Evolutionary conservation across 2,888 invertebrate genomes (phyloP).

Genomic region (Yponomeuta sedellus): DNA sequence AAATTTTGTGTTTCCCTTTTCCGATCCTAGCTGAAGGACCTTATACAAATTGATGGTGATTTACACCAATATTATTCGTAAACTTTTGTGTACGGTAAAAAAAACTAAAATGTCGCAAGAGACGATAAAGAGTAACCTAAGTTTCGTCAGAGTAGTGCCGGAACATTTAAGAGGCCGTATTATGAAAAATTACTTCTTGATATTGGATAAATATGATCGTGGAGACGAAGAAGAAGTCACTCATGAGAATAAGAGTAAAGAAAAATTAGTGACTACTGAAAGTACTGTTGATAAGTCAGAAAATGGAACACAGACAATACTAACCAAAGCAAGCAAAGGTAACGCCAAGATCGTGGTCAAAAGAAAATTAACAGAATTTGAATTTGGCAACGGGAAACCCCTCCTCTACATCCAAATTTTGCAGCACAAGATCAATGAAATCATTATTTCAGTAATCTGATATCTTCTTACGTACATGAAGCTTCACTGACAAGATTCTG

Average conservation of each 20-base stretch:
- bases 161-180: neutral
- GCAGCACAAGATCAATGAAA: no score
- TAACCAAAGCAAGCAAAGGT: neutral
- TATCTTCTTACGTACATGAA: no score
- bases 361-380: neutral
- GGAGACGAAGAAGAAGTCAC: neutral
- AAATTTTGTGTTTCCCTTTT: neutral
- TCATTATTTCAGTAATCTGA: no score
- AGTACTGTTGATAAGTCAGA: neutral
- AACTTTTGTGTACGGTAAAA: neutral
- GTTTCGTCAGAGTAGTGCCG: neutral
- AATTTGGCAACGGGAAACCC: no score
- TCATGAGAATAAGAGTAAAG: neutral
- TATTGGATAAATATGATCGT: neutral
- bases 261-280: neutral
- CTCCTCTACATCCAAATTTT: no score
- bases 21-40: neutral
- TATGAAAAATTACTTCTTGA: conserved; percentile 1
- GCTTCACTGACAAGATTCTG: no score
- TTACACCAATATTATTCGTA: neutral
- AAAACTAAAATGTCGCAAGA: neutral
- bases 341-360: neutral
- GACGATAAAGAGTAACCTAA: neutral
- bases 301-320: neutral
- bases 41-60: neutral